These are phyloP conservation scores for Cheiracanthium punctorium DNA, from an alignment of 2,888 invertebrate genomes.

Conservation along the genomic window DNA sequence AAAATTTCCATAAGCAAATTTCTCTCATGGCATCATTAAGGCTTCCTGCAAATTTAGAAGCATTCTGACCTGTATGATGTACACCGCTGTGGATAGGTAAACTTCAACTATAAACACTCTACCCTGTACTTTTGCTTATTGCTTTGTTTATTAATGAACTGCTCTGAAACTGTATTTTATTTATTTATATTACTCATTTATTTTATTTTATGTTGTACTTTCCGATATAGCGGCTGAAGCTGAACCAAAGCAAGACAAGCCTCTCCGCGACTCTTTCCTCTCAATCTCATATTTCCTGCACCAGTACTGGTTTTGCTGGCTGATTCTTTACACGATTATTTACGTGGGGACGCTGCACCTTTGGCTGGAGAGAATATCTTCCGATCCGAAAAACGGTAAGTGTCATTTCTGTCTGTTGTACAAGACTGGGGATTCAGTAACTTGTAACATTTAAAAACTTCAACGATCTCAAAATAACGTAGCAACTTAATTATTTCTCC, in stretches of 20 bases:
- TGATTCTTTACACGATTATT: conserved; percentile 72
- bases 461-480: no score
- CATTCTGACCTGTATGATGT: no score
- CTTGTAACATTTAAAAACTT: no score
- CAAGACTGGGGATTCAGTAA: no score
- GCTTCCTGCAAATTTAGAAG: no score
- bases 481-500: no score
- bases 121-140: neutral
- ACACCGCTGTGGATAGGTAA: no score
- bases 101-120: no score
- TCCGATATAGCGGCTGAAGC: neutral
- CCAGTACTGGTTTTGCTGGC: conserved; percentile 72
- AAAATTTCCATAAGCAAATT: no score
- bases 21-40: no score
- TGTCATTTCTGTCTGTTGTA: no score
- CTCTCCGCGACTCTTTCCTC: conserved; percentile 62
- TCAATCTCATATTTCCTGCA: conserved; percentile 70
- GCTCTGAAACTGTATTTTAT: neutral
- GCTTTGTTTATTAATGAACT: neutral
- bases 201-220: neutral
- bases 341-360: conserved; percentile 72
- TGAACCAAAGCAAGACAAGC: neutral
- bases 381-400: conserved; percentile 44
- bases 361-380: conserved; percentile 69
- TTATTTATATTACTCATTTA: neutral